A percentile compares a stretch with the other conserved stretches of the same genome.
These are phyloP conservation scores for Cristatella mucedo DNA, from an alignment of 2,888 invertebrate species.

Conservation along the genomic window DNA sequence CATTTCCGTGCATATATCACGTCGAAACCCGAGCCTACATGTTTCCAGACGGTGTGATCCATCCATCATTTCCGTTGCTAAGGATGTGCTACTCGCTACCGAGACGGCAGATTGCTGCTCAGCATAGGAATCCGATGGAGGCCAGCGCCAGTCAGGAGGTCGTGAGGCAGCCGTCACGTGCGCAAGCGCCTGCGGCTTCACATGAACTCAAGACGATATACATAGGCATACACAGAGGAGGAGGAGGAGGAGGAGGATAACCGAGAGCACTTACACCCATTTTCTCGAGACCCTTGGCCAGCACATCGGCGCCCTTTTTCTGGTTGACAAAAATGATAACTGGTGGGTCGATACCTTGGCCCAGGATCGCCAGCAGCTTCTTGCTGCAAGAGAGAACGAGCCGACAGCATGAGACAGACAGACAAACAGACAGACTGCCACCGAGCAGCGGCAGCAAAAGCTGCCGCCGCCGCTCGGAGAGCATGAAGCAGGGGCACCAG, in stretches of 20 bases:
- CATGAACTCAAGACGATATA: too few species aligned
- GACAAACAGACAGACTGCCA: background rate
- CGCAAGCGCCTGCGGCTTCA: too few species aligned
- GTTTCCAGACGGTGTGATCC: too few species aligned
- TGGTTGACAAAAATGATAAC: slow-evolving; percentile 99
- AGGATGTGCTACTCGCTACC: too few species aligned
- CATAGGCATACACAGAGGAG: too few species aligned
- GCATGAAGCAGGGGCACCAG: slow-evolving; percentile 3
- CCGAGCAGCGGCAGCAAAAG: background rate
- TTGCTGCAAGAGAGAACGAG: slow-evolving; percentile 41
- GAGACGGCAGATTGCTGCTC: too few species aligned
- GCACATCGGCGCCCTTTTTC: slow-evolving; percentile 95
- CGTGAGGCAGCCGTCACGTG: too few species aligned
- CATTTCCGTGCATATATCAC: too few species aligned
- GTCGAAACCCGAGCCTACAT: too few species aligned
- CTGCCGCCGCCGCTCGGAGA: background rate
- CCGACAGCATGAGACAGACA: background rate
- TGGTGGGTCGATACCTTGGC: slow-evolving; percentile 73
- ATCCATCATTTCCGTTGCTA: too few species aligned
- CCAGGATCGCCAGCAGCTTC: slow-evolving; percentile 81
- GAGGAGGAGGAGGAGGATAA: background rate
- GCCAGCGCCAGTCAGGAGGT: too few species aligned
- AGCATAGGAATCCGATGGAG: too few species aligned
- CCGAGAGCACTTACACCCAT: slow-evolving; percentile 54
- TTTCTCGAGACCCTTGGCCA: slow-evolving; percentile 90